These are phyloP conservation scores for Apostichopus japonicus DNA, from an alignment of 35 echinoderm and acorn worm genomes.

Conservation along the genomic window DNA sequence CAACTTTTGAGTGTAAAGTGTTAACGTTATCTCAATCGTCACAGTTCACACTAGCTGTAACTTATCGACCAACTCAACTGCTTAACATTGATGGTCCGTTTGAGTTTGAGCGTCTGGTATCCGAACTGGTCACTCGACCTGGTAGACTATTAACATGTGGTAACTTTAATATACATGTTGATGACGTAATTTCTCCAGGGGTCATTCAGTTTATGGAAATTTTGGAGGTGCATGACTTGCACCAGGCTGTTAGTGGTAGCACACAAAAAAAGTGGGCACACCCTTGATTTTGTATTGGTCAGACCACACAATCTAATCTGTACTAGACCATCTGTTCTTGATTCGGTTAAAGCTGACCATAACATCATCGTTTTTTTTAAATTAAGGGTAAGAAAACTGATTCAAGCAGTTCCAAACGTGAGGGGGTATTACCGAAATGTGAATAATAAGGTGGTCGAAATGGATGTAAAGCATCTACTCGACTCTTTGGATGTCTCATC, in stretches of 20 bases:
- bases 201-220: slow-evolving; percentile 21
- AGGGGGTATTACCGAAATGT: no score
- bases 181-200: not conserved
- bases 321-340: not conserved
- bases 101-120: slow-evolving; percentile 15
- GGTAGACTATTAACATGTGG: slow-evolving; percentile 14
- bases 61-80: not conserved
- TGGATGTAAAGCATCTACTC: no score
- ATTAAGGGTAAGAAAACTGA: not conserved
- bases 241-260: slow-evolving; percentile 5
- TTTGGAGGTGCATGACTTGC: slow-evolving; percentile 14
- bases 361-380: not conserved
- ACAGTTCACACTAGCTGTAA: no score
- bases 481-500: no score
- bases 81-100: not conserved
- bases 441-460: no score
- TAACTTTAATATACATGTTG: slow-evolving; percentile 26
- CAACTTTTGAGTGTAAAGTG: no score
- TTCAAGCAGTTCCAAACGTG: no score
- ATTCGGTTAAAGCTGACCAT: slow-evolving; percentile 3
- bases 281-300: not conserved
- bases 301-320: not conserved
- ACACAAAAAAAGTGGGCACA: not conserved
- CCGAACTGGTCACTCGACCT: not conserved
- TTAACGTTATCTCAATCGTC: no score